A percentile compares a stretch with the other conserved stretches of the same genome.
Evolutionary conservation across 2,113 vertebrate species (phyloP).

Genomic region (Ginglymostoma cirratum): DNA sequence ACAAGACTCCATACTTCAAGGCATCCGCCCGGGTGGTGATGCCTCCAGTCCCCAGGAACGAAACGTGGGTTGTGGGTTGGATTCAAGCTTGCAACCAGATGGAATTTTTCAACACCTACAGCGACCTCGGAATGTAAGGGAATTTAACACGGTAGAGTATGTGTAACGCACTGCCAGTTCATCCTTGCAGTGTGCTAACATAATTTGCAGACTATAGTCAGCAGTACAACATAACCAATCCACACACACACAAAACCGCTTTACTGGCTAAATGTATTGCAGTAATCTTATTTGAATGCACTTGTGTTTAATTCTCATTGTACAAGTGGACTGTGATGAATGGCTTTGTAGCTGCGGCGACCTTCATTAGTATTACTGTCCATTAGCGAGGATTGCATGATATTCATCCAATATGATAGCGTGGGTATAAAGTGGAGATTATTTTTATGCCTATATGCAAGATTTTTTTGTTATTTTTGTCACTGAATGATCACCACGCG

Average conservation of each 20-base stretch:
- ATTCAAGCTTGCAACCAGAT: conserved; percentile 97
- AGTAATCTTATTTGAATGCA: not conserved
- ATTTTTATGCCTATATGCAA: not conserved
- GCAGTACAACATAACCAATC: not conserved
- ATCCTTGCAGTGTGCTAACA: not conserved
- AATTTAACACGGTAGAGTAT: conserved; percentile 36
- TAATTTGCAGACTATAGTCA: not conserved
- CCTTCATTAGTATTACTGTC: not conserved
- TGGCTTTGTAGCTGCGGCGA: not conserved
- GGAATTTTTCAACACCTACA: conserved; percentile 97
- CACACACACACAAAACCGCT: not conserved
- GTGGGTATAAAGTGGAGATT: not conserved
- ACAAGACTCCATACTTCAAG: conserved; percentile 96
- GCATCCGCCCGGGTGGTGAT: conserved; percentile 84
- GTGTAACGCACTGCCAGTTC: not conserved
- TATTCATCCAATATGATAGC: not conserved
- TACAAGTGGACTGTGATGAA: not conserved
- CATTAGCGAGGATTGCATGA: not conserved
- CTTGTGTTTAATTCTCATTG: not conserved
- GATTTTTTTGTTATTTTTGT: not conserved
- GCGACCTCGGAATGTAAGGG: conserved; percentile 84
- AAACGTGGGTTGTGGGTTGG: conserved; percentile 97
- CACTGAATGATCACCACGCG: not conserved
- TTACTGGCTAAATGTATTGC: not conserved
- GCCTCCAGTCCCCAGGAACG: conserved; percentile 83